Evolutionary conservation across 2,797 vertebrate genomes (phyloP).

Genomic region (Crenuchus spilurus): DNA sequence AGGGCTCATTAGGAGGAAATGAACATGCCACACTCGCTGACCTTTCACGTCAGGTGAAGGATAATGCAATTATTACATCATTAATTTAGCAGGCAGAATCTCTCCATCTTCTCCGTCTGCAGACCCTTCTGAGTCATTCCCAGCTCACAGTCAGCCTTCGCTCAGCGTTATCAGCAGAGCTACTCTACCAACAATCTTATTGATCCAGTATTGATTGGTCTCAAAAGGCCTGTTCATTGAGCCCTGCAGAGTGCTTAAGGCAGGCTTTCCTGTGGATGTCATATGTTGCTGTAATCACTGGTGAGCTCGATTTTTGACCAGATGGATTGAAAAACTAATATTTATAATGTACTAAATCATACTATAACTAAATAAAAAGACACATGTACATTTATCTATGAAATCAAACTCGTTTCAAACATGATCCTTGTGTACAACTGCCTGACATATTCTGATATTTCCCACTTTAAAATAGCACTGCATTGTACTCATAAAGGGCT

Average conservation of each 20-base stretch:
- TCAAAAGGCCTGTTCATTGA: slow-evolving; percentile 34
- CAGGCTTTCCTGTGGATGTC: slow-evolving; percentile 25
- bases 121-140: slow-evolving; percentile 17
- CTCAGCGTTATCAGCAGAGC: not conserved
- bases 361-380: not conserved
- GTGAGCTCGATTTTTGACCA: not conserved
- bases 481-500: too few species aligned
- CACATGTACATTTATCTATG: too few species aligned
- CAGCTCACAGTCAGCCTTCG: slow-evolving; percentile 20
- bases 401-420: too few species aligned
- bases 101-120: slow-evolving; percentile 24
- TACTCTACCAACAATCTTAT: slow-evolving; percentile 27
- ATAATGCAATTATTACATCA: slow-evolving; percentile 38
- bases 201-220: slow-evolving; percentile 37
- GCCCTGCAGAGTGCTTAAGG: slow-evolving; percentile 20
- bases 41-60: slow-evolving; percentile 50
- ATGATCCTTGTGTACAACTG: too few species aligned
- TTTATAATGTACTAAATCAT: not conserved
- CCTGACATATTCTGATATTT: too few species aligned
- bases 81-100: slow-evolving; percentile 38
- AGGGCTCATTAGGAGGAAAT: slow-evolving; percentile 45
- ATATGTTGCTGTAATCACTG: slow-evolving; percentile 3
- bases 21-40: slow-evolving; percentile 30
- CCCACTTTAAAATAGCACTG: too few species aligned
- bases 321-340: not conserved